A percentile compares a stretch with the other conserved stretches of the same genome.
phyloP scores from a whole-genome alignment of 2,113 vertebrate genomes.

The Phylloscopus trochilus region DNA sequence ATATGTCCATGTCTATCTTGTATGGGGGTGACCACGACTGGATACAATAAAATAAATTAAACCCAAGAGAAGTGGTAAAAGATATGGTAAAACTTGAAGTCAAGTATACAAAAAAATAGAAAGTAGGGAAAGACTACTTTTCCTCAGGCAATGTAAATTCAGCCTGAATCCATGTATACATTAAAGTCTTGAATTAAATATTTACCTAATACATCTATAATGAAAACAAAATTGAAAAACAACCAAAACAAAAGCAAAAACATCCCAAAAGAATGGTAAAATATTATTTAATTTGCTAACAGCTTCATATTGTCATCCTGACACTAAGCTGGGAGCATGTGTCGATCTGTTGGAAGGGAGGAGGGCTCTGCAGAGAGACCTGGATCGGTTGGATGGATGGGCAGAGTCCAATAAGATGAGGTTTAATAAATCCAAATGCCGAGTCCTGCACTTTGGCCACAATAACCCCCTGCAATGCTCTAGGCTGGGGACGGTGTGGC shows the following conservation, averaged over 20 bases:
- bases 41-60: not conserved
- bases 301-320: not conserved
- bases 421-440: no score
- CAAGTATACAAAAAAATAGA: not conserved
- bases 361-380: no score
- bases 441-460: no score
- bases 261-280: fast-evolving
- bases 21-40: not conserved
- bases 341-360: no score
- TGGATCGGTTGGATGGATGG: no score
- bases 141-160: not conserved
- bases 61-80: not conserved
- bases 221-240: not conserved
- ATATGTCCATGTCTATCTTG: not conserved
- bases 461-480: no score
- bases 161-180: not conserved
- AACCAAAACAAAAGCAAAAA: not conserved
- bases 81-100: not conserved
- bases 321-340: no score
- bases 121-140: not conserved
- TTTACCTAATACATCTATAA: not conserved
- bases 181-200: not conserved
- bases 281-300: not conserved
- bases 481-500: no score
- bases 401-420: no score